Conservation (phyloP, 2,797 vertebrate genomes). For the Sardinella longiceps region DNA sequence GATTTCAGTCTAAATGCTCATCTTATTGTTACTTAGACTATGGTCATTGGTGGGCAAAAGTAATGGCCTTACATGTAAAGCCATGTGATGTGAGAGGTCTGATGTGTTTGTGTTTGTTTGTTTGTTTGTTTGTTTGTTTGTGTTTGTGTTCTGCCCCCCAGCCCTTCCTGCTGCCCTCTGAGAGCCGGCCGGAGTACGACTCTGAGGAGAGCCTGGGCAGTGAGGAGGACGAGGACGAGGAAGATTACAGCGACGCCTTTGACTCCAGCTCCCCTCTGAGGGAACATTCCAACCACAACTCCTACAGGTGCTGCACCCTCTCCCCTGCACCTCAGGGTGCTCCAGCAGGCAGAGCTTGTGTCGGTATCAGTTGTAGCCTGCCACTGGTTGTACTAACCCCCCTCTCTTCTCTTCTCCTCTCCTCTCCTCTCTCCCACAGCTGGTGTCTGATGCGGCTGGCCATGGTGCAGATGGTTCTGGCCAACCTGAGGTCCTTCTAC, state of each 20-base stretch:
- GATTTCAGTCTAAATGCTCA: too few species aligned
- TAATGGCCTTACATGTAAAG: too few species aligned
- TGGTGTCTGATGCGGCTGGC: slow-evolving; percentile 98
- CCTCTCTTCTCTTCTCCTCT: slow-evolving; percentile 12
- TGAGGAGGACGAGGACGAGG: slow-evolving; percentile 77
- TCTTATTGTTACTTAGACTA: too few species aligned
- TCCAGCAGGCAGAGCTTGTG: too few species aligned
- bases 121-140: too few species aligned
- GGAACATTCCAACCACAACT: slow-evolving; percentile 95
- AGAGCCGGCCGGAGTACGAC: slow-evolving; percentile 87
- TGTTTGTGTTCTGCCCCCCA: slow-evolving; percentile 58
- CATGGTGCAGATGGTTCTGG: slow-evolving; percentile 94
- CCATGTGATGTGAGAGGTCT: not conserved
- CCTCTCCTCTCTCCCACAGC: too few species aligned
- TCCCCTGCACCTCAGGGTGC: too few species aligned
- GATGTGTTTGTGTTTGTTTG: not conserved
- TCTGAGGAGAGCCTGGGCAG: slow-evolving; percentile 93
- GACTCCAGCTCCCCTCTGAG: slow-evolving; percentile 77
- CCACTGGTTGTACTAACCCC: not conserved
- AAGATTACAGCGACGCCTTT: slow-evolving; percentile 71
- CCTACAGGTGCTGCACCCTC: slow-evolving; percentile 97
- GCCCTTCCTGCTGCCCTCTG: slow-evolving; percentile 83
- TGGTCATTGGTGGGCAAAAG: too few species aligned
- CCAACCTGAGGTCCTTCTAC: slow-evolving; percentile 94
- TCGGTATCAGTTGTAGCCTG: not conserved